These are phyloP conservation scores for Natrix natrix DNA, from an alignment of 2,797 vertebrate genomes.

Conservation along the genomic window DNA sequence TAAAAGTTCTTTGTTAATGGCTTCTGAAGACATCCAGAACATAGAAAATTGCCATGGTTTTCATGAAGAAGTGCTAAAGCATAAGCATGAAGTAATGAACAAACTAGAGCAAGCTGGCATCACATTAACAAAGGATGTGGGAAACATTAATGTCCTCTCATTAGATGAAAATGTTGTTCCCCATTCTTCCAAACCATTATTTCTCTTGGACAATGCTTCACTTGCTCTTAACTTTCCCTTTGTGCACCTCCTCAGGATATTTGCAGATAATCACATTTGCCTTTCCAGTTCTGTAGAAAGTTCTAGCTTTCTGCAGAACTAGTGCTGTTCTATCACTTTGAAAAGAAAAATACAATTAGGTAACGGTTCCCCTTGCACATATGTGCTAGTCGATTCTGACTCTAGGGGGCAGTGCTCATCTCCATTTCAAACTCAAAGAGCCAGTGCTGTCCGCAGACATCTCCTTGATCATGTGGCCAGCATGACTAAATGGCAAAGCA, in stretches of 20 bases:
- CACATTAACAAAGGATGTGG: not conserved
- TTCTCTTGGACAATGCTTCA: not conserved
- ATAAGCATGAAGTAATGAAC: not conserved
- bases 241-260: not conserved
- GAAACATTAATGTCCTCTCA: not conserved
- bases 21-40: conserved; percentile 1
- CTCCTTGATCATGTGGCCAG: too few relatives aligned
- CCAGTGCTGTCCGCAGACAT: too few relatives aligned
- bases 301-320: not conserved
- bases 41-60: conserved; percentile 1
- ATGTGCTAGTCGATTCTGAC: too few relatives aligned
- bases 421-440: too few relatives aligned
- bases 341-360: not conserved
- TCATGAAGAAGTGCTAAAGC: conserved; percentile 3
- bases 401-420: too few relatives aligned
- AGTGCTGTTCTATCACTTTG: not conserved
- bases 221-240: too few relatives aligned
- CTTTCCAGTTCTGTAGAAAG: not conserved
- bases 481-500: too few relatives aligned
- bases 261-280: not conserved
- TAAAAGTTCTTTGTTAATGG: not conserved
- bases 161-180: not conserved
- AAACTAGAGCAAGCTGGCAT: conserved; percentile 5
- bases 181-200: not conserved
- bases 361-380: too few relatives aligned